A percentile compares a stretch with the other conserved stretches of the same genome.
Evolutionary conservation across 2,888 invertebrate genomes (phyloP).

Genomic region (Leptinotarsa juncta): DNA sequence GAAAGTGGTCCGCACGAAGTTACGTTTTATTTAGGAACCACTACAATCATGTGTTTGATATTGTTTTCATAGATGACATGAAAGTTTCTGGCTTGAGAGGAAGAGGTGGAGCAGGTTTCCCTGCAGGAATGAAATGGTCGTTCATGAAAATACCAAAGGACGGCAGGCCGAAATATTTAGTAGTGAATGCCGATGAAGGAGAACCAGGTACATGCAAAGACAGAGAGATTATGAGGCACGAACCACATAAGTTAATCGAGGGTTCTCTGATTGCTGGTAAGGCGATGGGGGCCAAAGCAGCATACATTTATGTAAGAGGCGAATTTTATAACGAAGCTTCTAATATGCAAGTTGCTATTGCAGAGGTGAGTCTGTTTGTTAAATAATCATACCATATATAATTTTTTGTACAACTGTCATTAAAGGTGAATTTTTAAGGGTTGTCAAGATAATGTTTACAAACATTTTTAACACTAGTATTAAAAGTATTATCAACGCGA

Average conservation of each 20-base stretch:
- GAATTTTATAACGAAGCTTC: conserved; percentile 99
- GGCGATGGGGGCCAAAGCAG: conserved; percentile 97
- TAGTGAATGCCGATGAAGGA: conserved; percentile 99
- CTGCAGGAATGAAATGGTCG: conserved; percentile 99
- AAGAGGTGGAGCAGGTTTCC: conserved; percentile 99
- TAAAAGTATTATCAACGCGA: no score
- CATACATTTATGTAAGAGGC: conserved; percentile 99
- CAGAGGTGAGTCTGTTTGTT: conserved; percentile 73
- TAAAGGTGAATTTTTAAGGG: no score
- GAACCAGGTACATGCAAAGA: conserved; percentile 99
- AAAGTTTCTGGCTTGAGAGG: conserved; percentile 96
- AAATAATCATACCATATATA: no score
- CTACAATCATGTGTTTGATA: no score
- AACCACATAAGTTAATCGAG: conserved; percentile 97
- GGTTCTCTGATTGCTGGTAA: conserved; percentile 95
- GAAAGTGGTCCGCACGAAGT: no score
- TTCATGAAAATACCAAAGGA: conserved; percentile 99
- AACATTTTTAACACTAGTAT: no score
- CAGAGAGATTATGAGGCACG: conserved; percentile 98
- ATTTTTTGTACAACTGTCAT: no score
- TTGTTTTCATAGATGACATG: conserved; percentile 79
- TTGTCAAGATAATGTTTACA: no score
- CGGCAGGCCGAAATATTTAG: conserved; percentile 96
- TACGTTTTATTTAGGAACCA: no score
- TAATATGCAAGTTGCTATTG: conserved; percentile 96